These are phyloP conservation scores for Characodon lateralis DNA, from an alignment of 2,797 vertebrate species.

Conservation along the genomic window DNA sequence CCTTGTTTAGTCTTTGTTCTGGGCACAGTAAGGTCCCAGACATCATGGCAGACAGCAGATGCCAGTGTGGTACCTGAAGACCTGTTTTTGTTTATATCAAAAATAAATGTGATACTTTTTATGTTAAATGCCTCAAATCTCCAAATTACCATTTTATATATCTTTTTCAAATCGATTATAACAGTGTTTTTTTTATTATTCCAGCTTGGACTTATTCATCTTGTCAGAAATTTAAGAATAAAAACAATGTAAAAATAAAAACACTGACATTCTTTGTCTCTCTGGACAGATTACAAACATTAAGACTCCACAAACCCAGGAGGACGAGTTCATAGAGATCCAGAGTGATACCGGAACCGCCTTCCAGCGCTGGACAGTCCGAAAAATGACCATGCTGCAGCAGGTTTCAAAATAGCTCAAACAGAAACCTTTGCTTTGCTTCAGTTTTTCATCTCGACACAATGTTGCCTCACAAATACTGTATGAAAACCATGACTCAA, in stretches of 20 bases:
- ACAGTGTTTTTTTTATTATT: background rate
- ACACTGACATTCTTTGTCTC: background rate
- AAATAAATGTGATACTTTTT: background rate
- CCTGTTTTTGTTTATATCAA: background rate
- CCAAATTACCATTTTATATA: too few species aligned
- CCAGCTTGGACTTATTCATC: background rate
- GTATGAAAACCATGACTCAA: background rate
- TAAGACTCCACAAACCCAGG: slow-evolving; percentile 90
- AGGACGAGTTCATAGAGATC: slow-evolving; percentile 98
- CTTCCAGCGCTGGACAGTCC: slow-evolving; percentile 95
- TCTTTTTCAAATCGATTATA: too few species aligned
- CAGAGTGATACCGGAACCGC: slow-evolving; percentile 96
- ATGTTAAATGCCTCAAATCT: background rate
- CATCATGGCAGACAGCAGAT: background rate
- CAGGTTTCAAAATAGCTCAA: slow-evolving; percentile 82
- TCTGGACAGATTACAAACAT: slow-evolving; percentile 89
- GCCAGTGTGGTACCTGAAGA: background rate
- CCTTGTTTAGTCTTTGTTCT: background rate
- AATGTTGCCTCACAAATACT: background rate
- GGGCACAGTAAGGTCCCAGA: background rate
- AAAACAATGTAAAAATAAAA: background rate
- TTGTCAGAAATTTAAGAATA: background rate
- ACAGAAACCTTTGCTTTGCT: background rate
- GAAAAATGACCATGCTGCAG: slow-evolving; percentile 88
- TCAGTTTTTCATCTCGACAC: background rate